Evolutionary conservation across 2,888 invertebrate genomes (phyloP), one percentile per base, ranked within the genome.

Genomic region (Hypomecis punctinalis): DNA sequence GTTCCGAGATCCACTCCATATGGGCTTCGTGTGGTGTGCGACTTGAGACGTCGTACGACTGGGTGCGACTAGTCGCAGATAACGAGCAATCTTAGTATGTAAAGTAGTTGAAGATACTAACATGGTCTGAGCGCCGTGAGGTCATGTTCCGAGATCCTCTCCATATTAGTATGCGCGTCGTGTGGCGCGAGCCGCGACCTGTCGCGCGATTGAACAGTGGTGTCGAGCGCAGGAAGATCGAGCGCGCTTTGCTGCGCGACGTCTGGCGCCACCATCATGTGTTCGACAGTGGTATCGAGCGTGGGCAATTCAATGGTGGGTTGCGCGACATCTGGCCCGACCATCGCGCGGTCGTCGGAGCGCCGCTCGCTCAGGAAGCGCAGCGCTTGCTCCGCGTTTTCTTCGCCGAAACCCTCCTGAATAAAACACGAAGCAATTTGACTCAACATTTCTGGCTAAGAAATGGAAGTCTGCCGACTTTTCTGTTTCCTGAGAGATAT

Each of bases 391-490:
- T 88, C 84, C 0, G 79, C 82, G 37, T 86, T 78, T 63, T 89
- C 84, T 71, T 92, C 92, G 1, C 91, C 92, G 63, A 92, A 92
- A 0, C 86, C 86, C 43, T 91, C 91, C 92, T 92, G 37, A 11
- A 63, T 52, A 39, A 43, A 33, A 52, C 11, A 51, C 0, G 23
- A 8, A 8, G 39, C 39, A 1, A 5, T 8, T 39, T 8, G 39
- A 39, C 6, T 39, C 6, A 3, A 39, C 9, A 37, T 37, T 8
- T 39, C 39, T 23, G 3, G 23, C 23, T 3, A 23, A 23, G 23
- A 3, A 23, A 23, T 23, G 23, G 23, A 23, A 23, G 23, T 23
- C 23, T 23, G 23, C 23, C 23, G 23, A 5, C 9, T 39, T 39
- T 39, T 5, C 9, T 39, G 39, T 39, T 39, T 23, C 23, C 23